Base-by-base conservation (phyloP, 2,888 invertebrate genomes). In the Macrosiphum euphorbiae region DNA sequence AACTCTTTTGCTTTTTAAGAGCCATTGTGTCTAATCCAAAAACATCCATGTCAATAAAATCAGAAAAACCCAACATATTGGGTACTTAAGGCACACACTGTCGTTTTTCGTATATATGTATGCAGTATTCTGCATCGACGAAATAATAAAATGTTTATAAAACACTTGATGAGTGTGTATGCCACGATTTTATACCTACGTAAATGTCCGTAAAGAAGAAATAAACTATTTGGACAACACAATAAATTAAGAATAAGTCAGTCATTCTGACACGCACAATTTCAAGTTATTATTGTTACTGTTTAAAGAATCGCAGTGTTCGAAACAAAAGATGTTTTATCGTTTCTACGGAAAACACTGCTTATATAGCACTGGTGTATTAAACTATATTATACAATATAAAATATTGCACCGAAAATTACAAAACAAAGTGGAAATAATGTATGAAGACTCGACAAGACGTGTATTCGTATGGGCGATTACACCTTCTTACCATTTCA, bases 271-370 rank as follows among this genome's bases (percentile, higher is more conserved):
- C 88, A 88, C 41, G 88, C 52, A 55, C 24, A 88, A 35, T 52
- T 88, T 88, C 35, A 35, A 88, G 88, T 52, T 52, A 88, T 88
- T 44, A 52, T 50, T 88, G n/a, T 88, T 88, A 88, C 35, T 24
- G n/a, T 35, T 52, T 88, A 52, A 52, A 88, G 35, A 88, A n/a
- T 8, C 52, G 24, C 44, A 11, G 35, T 88, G 55, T 88, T 52
- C 35, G 26, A 88, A 88, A 88, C 52, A 88, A 88, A 88, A 88
- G 87, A 52, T 55, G n/a, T 52, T 35, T 88, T 88, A 52, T 88
- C 35, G 35, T 88, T 35, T 52, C 35, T 26, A 52, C 52, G 26
- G 88, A 52, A 88, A 88, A 26, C 16, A 55, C 35, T n/a, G 35
- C 47, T 16, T 20, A 52, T 78, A 20, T 35, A 78, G 20, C 35